Base-by-base conservation (phyloP, 2,888 invertebrate species). In the Thymelicus acteon region DNA sequence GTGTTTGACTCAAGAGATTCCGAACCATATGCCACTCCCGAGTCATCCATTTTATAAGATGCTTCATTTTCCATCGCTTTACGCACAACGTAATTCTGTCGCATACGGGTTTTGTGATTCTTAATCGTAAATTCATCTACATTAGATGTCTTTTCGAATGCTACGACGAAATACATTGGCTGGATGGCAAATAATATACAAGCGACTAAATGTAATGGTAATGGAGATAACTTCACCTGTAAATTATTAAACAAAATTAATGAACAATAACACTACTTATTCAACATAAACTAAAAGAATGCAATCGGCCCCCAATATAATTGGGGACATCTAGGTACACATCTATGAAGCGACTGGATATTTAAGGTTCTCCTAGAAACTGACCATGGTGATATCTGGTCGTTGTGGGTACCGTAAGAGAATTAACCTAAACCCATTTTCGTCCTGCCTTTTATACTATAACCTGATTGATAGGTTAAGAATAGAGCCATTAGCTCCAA, bases 401-500 rank as follows among this genome's bases (percentile, higher is more conserved):
- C 72, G 74, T 77, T 75, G 71, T 73, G 75, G 73, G 72, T 72
- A 74, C 74, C 74, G 60, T 72, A 58, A 47, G 62, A 49, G 71
- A 60, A 73, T 76, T 74, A 75, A 76, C 72, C 73, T 60, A 65
- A 67, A 68, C 67, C 49, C 63, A 49, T 69, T 13, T 63, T 74
- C 76, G 76, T 75, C 74, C 72, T 70, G 78, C 79, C 82, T 89
- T 92, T 84, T 92, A 92, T 91, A 88, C 76, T 74, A 75, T 72
- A 74, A 77, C 74, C 76, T 88, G 85, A 88, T 89, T 87, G 87
- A 88, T 82, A 78, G 83, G 74, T 78, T 67, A 83, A 83, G 82
- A 88, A 86, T 82, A 83, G 80, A 77, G 80, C 91, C 92, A 92
- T 92, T 92, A 91, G 82, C 72, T 73, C 64, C 52, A 58, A 60